phyloP scores from a whole-genome alignment of 2,113 vertebrate species.

The Phyllostomus discolor region DNA sequence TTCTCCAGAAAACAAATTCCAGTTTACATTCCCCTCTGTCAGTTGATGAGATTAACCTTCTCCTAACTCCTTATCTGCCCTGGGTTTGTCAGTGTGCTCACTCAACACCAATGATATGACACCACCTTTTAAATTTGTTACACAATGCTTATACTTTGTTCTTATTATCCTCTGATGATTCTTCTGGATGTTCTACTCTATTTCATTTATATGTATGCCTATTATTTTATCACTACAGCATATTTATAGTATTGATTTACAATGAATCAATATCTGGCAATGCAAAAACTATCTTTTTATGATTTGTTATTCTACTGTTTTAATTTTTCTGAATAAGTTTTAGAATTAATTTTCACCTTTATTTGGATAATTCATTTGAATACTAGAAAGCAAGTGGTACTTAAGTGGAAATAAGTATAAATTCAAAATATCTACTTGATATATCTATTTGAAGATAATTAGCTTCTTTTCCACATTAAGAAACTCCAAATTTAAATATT shows the following conservation, averaged over 20 bases:
- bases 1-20: background rate
- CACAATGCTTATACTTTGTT: background rate
- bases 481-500: background rate
- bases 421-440: background rate
- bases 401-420: background rate
- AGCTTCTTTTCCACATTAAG: background rate
- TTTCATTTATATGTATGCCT: background rate
- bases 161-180: background rate
- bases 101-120: background rate
- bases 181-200: background rate
- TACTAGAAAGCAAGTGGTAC: background rate
- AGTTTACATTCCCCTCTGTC: background rate
- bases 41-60: background rate
- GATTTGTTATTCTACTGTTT: background rate
- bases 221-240: background rate
- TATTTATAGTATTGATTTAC: background rate
- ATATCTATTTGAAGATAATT: background rate
- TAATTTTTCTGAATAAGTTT: background rate
- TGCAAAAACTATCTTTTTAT: background rate
- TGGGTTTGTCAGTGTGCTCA: background rate
- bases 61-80: background rate
- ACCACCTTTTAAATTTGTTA: background rate
- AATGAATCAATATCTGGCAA: background rate
- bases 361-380: background rate
- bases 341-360: constrained; percentile 15